Base-by-base conservation (phyloP, 2,113 vertebrate genomes). In the Aegotheles bennettii region DNA sequence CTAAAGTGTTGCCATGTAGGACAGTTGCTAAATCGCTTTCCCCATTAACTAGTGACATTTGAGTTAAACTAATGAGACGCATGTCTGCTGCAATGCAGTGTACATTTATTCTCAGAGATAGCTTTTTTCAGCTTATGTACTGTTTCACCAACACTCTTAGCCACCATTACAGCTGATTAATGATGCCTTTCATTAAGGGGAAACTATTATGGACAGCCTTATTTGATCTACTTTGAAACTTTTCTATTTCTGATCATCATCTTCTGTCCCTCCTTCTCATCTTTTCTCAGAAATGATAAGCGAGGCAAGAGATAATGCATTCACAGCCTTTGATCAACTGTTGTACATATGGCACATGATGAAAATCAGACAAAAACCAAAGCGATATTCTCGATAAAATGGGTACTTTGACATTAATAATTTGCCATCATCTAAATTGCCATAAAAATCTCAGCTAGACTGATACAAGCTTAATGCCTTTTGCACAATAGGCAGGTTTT, bases 61-160 rank as follows among this genome's bases (percentile, higher is more conserved):
- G 51, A 87, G 91, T 94, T 95, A 95, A 97, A 96, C 73, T 95
- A 95, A 97, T 96, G 90, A 96, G 94, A 78, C 73, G 65, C 79
- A 94, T 50, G 93, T 83, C 96, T 97, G 77, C 95, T 96, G 91
- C 95, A 96, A 94, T 96, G 96, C 87, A 95, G 94, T 31, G 63
- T 79, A 26, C 93, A 82, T 95, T 96, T 96, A 74, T 91, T 96
- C 93, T 85, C 84, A 50, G 74, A 92, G 88, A 68, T 76, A 80
- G 83, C 61, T 89, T 93, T 94, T 90, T 97, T 87, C 90, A 85
- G 83, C 86, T 90, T 94, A 85, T 75, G 79, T 91, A 67, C 67
- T 82, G 69, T 95, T 96, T 97, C 83, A 84, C 63, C 83, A 96
- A 87, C 90, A 83, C 82, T 80, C 93, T 90, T 89, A 90, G 91